A percentile compares a stretch with the other conserved stretches of the same genome.
These are phyloP conservation scores for Semnopithecus entellus DNA, from an alignment of 2,113 vertebrate genomes.

Conservation along the genomic window DNA sequence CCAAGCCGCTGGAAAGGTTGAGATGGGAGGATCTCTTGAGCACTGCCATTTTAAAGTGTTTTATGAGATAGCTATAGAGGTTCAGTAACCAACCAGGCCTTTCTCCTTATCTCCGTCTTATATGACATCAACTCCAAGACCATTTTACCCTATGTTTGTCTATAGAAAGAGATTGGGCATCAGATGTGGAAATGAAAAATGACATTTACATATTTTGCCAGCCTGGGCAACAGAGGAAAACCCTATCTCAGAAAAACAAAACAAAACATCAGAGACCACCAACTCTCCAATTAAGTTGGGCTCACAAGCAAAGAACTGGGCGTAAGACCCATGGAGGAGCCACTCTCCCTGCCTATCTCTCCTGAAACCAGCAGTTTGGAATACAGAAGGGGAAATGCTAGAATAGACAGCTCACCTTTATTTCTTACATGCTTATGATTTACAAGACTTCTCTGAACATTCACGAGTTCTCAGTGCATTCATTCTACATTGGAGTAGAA, in stretches of 20 bases:
- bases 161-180: background rate
- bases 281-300: background rate
- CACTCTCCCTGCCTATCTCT: accelerated
- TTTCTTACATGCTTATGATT: background rate
- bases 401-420: background rate
- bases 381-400: background rate
- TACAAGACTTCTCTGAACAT: background rate
- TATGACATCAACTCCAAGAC: background rate
- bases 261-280: conserved; percentile 68
- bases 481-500: background rate
- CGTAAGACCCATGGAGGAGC: accelerated
- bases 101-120: background rate
- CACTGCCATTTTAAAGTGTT: background rate
- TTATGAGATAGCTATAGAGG: background rate
- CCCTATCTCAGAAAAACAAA: too few relatives aligned
- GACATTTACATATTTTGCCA: background rate
- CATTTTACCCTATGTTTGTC: background rate
- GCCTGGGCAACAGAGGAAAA: too few relatives aligned
- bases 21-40: too few relatives aligned
- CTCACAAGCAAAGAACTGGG: background rate
- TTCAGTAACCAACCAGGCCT: background rate
- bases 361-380: background rate
- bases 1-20: too few relatives aligned
- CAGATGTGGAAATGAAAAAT: background rate
- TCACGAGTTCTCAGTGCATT: background rate